A percentile compares a stretch with the other conserved stretches of the same genome.
phyloP scores from a whole-genome alignment of 2,888 invertebrate species.

The Spilarctia lutea region DNA sequence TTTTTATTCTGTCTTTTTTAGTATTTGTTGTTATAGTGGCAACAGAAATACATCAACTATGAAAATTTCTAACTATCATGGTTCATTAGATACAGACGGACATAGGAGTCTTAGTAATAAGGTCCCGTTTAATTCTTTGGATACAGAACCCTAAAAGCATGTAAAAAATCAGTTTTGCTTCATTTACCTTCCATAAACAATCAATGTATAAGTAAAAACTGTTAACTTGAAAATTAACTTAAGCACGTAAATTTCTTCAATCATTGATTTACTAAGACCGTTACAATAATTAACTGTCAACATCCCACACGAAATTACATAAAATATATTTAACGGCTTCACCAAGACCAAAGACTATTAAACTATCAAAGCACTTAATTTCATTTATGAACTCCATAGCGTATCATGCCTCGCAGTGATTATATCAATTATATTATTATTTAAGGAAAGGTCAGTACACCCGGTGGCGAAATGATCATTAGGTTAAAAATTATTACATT shows the following conservation, averaged over 20 bases:
- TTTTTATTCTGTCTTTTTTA: too few species aligned
- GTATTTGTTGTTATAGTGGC: too few species aligned
- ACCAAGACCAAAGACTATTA: constrained; percentile 4
- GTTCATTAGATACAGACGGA: too few species aligned
- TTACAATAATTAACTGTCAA: constrained; percentile 28
- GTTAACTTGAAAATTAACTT: constrained; percentile 7
- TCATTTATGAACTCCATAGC: constrained; percentile 6
- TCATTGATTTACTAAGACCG: constrained; percentile 34
- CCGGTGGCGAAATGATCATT: constrained; percentile 17
- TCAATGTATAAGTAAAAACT: not conserved
- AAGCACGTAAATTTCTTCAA: constrained; percentile 14
- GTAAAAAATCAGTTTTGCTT: not conserved
- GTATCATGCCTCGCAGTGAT: constrained; percentile 7
- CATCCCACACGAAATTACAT: constrained; percentile 17
- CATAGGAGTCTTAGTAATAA: too few species aligned
- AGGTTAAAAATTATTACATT: constrained; percentile 15
- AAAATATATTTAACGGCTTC: constrained; percentile 7
- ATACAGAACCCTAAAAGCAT: too few species aligned
- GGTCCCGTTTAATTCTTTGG: too few species aligned
- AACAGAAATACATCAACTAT: too few species aligned
- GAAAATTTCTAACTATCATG: too few species aligned
- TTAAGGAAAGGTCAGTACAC: constrained; percentile 14
- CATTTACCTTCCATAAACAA: not conserved
- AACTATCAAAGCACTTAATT: constrained; percentile 9
- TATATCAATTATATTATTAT: constrained; percentile 18